Base-by-base conservation (phyloP, 2,113 vertebrate genomes). In the Puntigrus tetrazona region DNA sequence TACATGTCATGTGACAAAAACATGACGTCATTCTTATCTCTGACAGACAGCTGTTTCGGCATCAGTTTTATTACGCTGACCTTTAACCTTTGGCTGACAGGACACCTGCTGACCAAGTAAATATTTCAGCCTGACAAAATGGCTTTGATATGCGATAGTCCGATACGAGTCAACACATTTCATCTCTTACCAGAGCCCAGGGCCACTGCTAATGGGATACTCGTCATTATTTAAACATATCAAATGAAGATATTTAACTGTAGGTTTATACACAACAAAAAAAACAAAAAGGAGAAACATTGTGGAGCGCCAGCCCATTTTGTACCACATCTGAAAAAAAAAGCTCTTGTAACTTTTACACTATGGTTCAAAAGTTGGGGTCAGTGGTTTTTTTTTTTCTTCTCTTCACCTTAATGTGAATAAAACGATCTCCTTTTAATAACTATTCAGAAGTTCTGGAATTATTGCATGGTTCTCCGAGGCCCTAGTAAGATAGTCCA, bases 111-210 rank as follows among this genome's bases (percentile, higher is more conserved):
- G 55, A 18, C 63, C 7, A 29, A 73, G 36, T 29, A 81, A 59
- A 75, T 81, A 82, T 55, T 31, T 67, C 9, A 34, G 80, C 78
- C 4, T 38, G 47, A 25, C 57, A 63, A 7, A 38, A 31, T 63
- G 55, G 27, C 77, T 85, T 76, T 81, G 78, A 81, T 86, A 85
- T 85, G 34, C 27, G 79, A 85, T 29, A 59, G 41, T n/a, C 38
- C 36, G 55, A 52, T 55, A 52, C 13, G 20, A 57, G 20, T 57
- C 52, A 57, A 57, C 22, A n/a, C 22, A 57, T n/a, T 2, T 7
- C 29, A 76, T 16, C 45, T 20, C 18, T 25, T 57, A 38, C 1
- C 2, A 29, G 13, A 14, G 20, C 20, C 34, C 50, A 22, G 14
- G 50, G 50, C 50, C 18, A 20, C 57, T 59, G 8, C n/a, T 59